phyloP scores from a whole-genome alignment of 2,113 vertebrate species.

The Spea multiplicata region DNA sequence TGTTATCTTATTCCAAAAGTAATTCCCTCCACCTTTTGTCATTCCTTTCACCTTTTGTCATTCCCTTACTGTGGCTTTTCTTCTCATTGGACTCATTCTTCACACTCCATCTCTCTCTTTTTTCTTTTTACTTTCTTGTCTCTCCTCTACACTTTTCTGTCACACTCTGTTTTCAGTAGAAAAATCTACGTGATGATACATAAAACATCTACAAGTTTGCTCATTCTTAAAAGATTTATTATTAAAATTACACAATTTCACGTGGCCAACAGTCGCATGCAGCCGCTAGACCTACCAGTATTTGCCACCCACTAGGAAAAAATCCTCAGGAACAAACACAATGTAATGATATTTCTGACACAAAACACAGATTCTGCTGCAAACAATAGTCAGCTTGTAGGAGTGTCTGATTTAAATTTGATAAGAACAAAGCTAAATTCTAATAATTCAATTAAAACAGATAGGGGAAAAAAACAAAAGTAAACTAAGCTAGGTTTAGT shows the following conservation, averaged over 20 bases:
- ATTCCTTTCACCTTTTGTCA: neutral
- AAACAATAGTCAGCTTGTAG: neutral
- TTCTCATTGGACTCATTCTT: too few relatives aligned
- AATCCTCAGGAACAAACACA: neutral
- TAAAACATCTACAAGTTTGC: neutral
- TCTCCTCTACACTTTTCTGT: too few relatives aligned
- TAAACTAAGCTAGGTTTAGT: neutral
- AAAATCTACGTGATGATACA: neutral
- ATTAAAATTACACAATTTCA: neutral
- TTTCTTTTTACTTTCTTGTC: too few relatives aligned
- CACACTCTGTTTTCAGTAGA: too few relatives aligned
- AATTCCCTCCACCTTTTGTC: too few relatives aligned
- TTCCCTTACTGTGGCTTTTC: too few relatives aligned
- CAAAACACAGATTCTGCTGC: neutral
- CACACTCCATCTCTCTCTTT: too few relatives aligned
- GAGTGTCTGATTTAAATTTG: neutral
- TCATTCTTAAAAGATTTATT: neutral
- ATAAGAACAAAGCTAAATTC: neutral
- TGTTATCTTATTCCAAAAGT: too few relatives aligned
- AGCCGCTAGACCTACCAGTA: neutral
- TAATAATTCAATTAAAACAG: neutral
- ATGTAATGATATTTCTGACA: neutral
- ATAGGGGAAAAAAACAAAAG: neutral
- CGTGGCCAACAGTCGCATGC: neutral
- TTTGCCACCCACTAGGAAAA: neutral